A percentile compares a stretch with the other conserved stretches of the same genome.
phyloP scores from a whole-genome alignment of 2,888 invertebrate genomes.

The Pammene fasciana region DNA sequence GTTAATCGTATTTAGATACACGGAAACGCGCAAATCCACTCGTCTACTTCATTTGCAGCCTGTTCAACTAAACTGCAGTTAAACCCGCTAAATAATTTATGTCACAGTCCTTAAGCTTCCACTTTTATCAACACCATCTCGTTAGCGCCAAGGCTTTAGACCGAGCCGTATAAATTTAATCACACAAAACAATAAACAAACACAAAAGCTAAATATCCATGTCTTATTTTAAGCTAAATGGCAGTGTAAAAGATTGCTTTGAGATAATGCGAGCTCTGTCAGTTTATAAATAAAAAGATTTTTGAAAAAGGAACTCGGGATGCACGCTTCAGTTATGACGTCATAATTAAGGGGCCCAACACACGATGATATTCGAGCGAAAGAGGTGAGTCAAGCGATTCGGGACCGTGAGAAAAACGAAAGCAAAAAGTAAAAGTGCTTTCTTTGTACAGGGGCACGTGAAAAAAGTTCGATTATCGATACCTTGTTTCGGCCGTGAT shows the following conservation, averaged over 20 bases:
- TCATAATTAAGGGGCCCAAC: constrained; percentile 74
- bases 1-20: constrained; percentile 25
- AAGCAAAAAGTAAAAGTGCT: constrained; percentile 79
- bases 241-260: constrained; percentile 58
- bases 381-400: constrained; percentile 65
- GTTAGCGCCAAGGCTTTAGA: constrained; percentile 22
- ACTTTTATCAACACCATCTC: constrained; percentile 32
- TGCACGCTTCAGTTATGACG: constrained; percentile 66
- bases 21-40: constrained; percentile 16
- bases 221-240: constrained; percentile 47
- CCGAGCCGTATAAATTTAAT: constrained; percentile 35
- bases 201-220: constrained; percentile 42
- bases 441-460: constrained; percentile 75
- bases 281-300: constrained; percentile 66
- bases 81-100: constrained; percentile 17
- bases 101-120: constrained; percentile 29
- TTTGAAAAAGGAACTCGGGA: constrained; percentile 62
- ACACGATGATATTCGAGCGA: constrained; percentile 60
- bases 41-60: constrained; percentile 1
- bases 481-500: constrained; percentile 72
- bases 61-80: constrained; percentile 1
- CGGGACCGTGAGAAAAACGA: constrained; percentile 68
- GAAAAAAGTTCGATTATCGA: constrained; percentile 72
- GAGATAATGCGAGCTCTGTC: constrained; percentile 63
- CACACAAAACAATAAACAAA: constrained; percentile 40